Percentiles rank a stretch among this genome's conserved stretches.
Evolutionary conservation across 2,888 invertebrate species (phyloP).

Genomic region (Chrysina gloriosa): DNA sequence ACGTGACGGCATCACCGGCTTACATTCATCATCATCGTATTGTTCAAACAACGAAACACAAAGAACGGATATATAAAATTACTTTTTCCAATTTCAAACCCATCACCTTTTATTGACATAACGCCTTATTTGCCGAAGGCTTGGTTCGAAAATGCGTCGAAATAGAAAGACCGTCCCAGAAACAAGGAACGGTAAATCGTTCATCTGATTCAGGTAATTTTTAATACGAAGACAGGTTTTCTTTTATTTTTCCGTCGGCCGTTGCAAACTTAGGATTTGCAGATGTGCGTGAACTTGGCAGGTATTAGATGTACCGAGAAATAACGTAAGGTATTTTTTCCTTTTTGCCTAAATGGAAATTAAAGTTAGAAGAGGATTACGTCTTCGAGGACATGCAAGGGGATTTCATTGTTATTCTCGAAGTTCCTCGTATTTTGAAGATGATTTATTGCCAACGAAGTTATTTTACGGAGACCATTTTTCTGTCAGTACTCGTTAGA

Average conservation of each 20-base stretch:
- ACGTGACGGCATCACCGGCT: constrained; percentile 14
- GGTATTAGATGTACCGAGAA: constrained; percentile 16
- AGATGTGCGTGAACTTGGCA: constrained; percentile 6
- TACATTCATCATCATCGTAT: constrained; percentile 7
- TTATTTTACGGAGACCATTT: too few relatives aligned
- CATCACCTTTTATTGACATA: constrained; percentile 19
- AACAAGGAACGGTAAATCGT: constrained; percentile 28
- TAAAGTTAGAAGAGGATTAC: constrained; percentile 8
- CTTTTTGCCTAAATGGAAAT: constrained; percentile 13
- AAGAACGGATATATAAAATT: constrained; percentile 37
- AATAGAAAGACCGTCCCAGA: not conserved
- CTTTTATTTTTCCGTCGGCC: constrained; percentile 19
- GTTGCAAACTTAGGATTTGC: not conserved
- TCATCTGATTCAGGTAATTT: constrained; percentile 31
- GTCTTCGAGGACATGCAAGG: constrained; percentile 13
- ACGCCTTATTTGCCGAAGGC: constrained; percentile 22
- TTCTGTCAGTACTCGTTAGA: too few relatives aligned
- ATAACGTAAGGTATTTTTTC: not conserved
- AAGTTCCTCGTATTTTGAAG: constrained; percentile 1
- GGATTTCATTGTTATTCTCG: too few relatives aligned
- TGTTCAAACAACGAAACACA: constrained; percentile 33
- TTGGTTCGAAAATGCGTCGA: constrained; percentile 17
- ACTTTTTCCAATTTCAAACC: constrained; percentile 31
- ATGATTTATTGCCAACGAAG: not conserved
- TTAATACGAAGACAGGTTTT: constrained; percentile 34